A percentile compares a stretch with the other conserved stretches of the same genome.
Conservation (phyloP, 1,140 invertebrate genomes). For the Drosophila lowei region DNA sequence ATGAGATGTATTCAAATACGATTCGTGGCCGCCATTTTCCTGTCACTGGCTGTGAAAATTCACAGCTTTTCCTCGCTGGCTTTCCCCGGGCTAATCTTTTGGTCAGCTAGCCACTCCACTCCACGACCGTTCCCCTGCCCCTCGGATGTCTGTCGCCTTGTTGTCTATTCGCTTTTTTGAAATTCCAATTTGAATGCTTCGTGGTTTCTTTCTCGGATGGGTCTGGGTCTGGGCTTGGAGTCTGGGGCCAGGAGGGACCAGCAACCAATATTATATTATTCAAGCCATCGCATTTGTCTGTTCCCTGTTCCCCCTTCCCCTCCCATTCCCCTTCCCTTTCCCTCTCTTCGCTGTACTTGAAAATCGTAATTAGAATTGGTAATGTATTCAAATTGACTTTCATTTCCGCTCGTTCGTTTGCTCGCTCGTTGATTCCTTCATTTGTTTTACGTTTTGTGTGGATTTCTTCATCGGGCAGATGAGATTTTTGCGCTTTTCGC, state of each 20-base stretch:
- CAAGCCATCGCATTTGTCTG: conserved; percentile 68
- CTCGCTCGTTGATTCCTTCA: conserved; percentile 20
- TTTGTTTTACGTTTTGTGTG: conserved; percentile 43
- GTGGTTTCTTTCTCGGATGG: conserved; percentile 44
- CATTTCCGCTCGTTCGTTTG: conserved; percentile 65
- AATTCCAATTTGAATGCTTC: conserved; percentile 80
- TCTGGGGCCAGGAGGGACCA: conserved; percentile 1
- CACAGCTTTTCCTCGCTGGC: conserved; percentile 57
- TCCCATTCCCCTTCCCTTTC: conserved; percentile 2
- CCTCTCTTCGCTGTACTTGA: conserved; percentile 66
- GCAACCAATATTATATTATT: conserved; percentile 78
- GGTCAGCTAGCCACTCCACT: conserved; percentile 59
- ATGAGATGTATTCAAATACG: conserved; percentile 71
- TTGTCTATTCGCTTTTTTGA: conserved; percentile 72
- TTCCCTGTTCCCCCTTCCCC: no score
- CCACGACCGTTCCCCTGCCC: no score
- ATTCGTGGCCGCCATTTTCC: conserved; percentile 72
- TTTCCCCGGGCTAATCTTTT: conserved; percentile 69
- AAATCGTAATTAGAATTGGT: conserved; percentile 83
- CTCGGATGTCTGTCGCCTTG: conserved; percentile 35
- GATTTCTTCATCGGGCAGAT: conserved; percentile 46
- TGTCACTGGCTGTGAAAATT: conserved; percentile 77
- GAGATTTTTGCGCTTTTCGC: conserved; percentile 53
- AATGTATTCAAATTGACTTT: conserved; percentile 83
- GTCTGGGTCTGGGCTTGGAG: background rate